Evolutionary conservation across 2,888 invertebrate genomes (phyloP).

Genomic region (Mesodorylaimus sp.): DNA sequence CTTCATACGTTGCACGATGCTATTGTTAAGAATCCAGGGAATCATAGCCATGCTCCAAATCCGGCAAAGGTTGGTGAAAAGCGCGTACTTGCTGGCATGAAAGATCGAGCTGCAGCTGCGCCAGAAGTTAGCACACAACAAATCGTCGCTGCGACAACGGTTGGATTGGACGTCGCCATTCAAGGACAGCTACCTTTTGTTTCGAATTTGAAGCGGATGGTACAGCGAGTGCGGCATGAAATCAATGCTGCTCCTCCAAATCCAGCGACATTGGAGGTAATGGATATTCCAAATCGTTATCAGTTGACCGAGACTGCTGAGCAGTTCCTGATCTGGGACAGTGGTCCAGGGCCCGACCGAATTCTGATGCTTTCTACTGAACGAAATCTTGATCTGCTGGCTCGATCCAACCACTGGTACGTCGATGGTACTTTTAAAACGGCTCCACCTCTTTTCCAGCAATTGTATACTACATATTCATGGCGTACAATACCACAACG

Average conservation of each 20-base stretch:
- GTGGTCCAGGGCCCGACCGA: background rate
- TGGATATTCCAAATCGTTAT: background rate
- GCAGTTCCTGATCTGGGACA: background rate
- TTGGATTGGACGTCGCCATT: background rate
- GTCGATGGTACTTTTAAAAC: background rate
- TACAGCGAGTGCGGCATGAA: background rate
- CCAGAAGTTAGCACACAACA: background rate
- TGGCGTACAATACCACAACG: background rate
- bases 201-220: background rate
- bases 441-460: background rate
- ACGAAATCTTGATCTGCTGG: background rate
- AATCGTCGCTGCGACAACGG: background rate
- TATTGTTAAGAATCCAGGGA: background rate
- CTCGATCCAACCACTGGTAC: no score
- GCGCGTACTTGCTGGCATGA: background rate
- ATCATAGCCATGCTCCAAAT: background rate
- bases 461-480: background rate
- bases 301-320: background rate
- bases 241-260: background rate
- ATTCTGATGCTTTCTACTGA: background rate
- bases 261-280: background rate
- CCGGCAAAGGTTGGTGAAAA: background rate
- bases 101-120: background rate
- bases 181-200: background rate
- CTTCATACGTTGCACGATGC: background rate